Evolutionary conservation across 1,140 invertebrate species (phyloP).

Genomic region (Prorops nasuta): DNA sequence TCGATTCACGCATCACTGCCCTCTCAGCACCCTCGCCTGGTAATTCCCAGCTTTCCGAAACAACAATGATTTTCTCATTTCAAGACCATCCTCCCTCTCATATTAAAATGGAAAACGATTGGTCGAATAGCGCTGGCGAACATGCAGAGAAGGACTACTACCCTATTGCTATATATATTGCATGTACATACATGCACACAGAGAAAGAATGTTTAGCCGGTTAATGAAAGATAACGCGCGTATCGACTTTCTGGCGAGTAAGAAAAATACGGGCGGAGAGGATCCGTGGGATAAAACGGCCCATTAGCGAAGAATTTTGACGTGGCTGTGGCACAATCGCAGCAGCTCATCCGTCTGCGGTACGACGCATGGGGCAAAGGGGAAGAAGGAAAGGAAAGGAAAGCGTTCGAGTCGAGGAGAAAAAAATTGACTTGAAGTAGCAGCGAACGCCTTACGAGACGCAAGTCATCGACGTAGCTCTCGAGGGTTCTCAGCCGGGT

Average conservation of each 20-base stretch:
- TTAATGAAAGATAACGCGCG: too few relatives aligned
- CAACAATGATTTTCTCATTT: too few relatives aligned
- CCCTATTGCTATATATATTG: too few relatives aligned
- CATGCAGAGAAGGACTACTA: too few relatives aligned
- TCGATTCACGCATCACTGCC: too few relatives aligned
- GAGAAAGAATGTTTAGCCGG: too few relatives aligned
- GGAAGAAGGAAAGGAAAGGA: conserved; percentile 20
- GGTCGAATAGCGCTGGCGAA: too few relatives aligned
- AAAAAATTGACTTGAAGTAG: conserved; percentile 45
- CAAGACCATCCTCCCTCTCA: too few relatives aligned
- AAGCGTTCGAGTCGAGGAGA: conserved; percentile 4
- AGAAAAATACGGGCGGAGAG: neutral
- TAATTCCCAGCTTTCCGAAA: too few relatives aligned
- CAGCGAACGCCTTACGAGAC: conserved; percentile 33
- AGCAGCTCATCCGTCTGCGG: conserved; percentile 7
- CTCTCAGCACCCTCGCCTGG: too few relatives aligned
- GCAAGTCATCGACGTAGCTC: conserved; percentile 44
- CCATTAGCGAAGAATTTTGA: conserved; percentile 47
- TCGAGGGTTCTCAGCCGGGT: conserved; percentile 30
- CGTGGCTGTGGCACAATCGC: conserved; percentile 35
- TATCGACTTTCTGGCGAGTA: neutral
- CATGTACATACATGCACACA: neutral
- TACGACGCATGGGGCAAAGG: too few relatives aligned
- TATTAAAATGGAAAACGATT: too few relatives aligned
- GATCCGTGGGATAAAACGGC: conserved; percentile 20